phyloP scores from a whole-genome alignment of 2,888 invertebrate genomes.

The Polietes domitor region DNA sequence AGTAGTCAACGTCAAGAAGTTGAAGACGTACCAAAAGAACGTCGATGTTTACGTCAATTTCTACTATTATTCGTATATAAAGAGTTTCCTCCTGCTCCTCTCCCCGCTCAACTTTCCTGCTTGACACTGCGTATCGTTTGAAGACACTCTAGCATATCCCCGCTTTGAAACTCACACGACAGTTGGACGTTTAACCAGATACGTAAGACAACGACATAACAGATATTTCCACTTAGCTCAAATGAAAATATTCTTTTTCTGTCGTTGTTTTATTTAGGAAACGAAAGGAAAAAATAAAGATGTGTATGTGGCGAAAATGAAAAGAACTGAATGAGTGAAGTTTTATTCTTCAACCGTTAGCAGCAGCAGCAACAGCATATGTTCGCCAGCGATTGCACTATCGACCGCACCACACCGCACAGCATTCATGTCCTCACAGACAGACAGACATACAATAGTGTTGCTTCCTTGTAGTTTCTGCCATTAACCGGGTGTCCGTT shows the following conservation, averaged over 20 bases:
- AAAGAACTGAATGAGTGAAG: background rate
- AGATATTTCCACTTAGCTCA: constrained; percentile 64
- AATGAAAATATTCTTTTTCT: constrained; percentile 52
- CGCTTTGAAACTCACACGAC: constrained; percentile 47
- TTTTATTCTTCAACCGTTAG: constrained; percentile 16
- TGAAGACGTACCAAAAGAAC: background rate
- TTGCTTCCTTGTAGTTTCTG: background rate
- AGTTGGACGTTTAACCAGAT: constrained; percentile 57
- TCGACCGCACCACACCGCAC: background rate
- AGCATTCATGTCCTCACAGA: background rate
- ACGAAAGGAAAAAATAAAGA: background rate
- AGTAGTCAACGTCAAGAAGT: background rate
- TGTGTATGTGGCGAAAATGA: constrained; percentile 15
- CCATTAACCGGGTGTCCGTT: constrained; percentile 22
- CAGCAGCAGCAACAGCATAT: constrained; percentile 48
- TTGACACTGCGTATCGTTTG: background rate
- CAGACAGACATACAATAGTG: background rate
- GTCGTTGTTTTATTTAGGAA: constrained; percentile 23
- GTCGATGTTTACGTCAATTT: constrained; percentile 44
- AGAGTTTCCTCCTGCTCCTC: background rate
- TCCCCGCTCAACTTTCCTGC: background rate
- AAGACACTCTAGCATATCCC: constrained; percentile 4
- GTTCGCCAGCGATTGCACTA: constrained; percentile 42
- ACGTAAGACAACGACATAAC: constrained; percentile 57
- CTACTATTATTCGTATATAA: constrained; percentile 6